Evolutionary conservation across 1,140 invertebrate species (phyloP), one percentile per base, ranked within the genome.

Genomic region (Drosophila chauvacae): DNA sequence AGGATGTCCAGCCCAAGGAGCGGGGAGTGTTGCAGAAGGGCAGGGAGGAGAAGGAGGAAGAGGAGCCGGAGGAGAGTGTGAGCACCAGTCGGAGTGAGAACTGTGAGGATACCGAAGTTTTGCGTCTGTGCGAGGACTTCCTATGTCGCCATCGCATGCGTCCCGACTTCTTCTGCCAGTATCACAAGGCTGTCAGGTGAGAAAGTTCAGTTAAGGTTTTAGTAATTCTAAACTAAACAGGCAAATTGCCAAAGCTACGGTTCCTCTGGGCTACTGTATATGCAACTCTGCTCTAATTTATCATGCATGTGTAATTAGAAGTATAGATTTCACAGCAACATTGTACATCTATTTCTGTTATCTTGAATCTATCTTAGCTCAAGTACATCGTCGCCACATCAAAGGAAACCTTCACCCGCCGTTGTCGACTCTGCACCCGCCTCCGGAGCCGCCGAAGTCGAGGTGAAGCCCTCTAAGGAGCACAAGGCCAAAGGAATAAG

Each of bases 111-210:
- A 55, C 68, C 18, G 93, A 94, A 37, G 93, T 94, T 39, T 90
- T 95, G 63, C 93, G 93, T n/a, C 93, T 94, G 64, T 95, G 94
- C 80, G 94, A 95, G 80, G 94, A 95, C 65, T 95, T 95, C 81
- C 93, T 95, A 7, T 93, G 94, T 61, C 93, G 93, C n/a, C 93
- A 95, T 90, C 93, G 94, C 63, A 95, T 95, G 87, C 93, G 94
- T 45, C 94, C 95, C 0, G 95, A 95, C 59, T 95, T 95, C 77
- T 95, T 95, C 83, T 95, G 95, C 80, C 93, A 93, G 66, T 94
- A 92, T 73, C 92, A 91, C 55, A 92, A 91, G 66, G 91, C 92
- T 30, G 73, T 92, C 58, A 91, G 91, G 92, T 92, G 56, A 68
- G 76, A 50, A 7, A 3, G 3, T 23, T 16, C 4, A 16, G 20